Conservation (phyloP, 2,797 vertebrate species). For the Neopelma chrysocephalum region DNA sequence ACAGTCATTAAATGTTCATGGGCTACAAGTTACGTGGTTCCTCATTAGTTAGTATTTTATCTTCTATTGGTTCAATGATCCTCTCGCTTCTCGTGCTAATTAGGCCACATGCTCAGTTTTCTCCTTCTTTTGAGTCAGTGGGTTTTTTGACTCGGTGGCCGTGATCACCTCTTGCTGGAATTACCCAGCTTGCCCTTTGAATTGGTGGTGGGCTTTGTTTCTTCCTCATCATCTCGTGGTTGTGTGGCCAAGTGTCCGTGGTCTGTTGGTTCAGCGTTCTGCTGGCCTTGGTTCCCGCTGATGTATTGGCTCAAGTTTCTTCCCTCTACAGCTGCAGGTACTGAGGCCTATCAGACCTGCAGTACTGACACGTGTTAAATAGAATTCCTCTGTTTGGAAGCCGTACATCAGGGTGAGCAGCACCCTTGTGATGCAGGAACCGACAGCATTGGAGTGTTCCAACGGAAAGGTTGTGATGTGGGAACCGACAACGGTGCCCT, state of each 20-base stretch:
- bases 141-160: neutral
- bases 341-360: neutral
- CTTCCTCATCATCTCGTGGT: neutral
- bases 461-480: fast-evolving
- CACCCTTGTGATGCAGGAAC: neutral
- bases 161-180: neutral
- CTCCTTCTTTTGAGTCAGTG: neutral
- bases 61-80: neutral
- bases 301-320: neutral
- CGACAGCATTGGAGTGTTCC: fast-evolving
- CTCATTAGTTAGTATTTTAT: neutral
- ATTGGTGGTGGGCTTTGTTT: neutral
- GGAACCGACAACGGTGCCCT: neutral
- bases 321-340: neutral
- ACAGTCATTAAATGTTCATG: neutral
- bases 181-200: neutral
- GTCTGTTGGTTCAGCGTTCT: neutral
- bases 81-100: neutral
- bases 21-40: neutral
- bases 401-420: neutral
- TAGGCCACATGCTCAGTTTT: neutral
- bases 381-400: neutral
- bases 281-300: neutral
- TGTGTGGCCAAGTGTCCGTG: neutral
- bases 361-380: neutral